Percentiles rank a stretch among this genome's conserved stretches.
Conservation (phyloP, 2,113 vertebrate genomes). For the Datnioides undecimradiatus region DNA sequence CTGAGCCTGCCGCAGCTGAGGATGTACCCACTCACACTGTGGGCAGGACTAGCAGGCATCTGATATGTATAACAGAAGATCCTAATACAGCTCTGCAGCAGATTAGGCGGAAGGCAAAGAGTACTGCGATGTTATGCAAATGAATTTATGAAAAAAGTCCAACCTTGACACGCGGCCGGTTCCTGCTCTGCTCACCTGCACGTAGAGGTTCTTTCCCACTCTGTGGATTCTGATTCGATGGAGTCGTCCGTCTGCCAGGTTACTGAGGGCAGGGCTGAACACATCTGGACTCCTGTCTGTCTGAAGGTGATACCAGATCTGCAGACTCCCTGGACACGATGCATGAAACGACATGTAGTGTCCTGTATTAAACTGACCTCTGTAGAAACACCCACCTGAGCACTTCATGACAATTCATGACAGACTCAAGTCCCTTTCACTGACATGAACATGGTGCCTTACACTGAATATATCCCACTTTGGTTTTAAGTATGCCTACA, state of each 20-base stretch:
- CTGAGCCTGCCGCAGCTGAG: too few relatives aligned
- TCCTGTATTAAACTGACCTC: not conserved
- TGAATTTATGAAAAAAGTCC: not conserved
- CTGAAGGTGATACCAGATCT: constrained; percentile 92
- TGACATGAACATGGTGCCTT: not conserved
- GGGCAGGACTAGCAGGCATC: too few relatives aligned
- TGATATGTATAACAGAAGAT: too few relatives aligned
- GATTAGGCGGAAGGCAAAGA: too few relatives aligned
- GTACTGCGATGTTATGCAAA: not conserved
- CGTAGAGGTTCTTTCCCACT: constrained; percentile 88
- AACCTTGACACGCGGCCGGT: too few relatives aligned
- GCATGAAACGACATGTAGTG: not conserved
- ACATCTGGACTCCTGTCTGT: constrained; percentile 86
- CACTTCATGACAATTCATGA: not conserved
- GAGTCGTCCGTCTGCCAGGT: constrained; percentile 90
- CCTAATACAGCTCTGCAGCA: too few relatives aligned
- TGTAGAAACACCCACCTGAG: not conserved
- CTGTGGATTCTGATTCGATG: constrained; percentile 90
- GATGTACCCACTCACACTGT: too few relatives aligned
- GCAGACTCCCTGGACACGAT: constrained; percentile 91
- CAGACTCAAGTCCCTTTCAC: not conserved
- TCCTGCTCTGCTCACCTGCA: constrained; percentile 88
- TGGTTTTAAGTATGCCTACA: not conserved
- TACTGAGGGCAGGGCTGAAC: constrained; percentile 86
- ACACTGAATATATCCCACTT: not conserved